Percentiles rank a stretch among this genome's conserved stretches.
These are phyloP conservation scores for Ectemnius lituratus DNA, from an alignment of 2,888 invertebrate genomes.

Conservation along the genomic window DNA sequence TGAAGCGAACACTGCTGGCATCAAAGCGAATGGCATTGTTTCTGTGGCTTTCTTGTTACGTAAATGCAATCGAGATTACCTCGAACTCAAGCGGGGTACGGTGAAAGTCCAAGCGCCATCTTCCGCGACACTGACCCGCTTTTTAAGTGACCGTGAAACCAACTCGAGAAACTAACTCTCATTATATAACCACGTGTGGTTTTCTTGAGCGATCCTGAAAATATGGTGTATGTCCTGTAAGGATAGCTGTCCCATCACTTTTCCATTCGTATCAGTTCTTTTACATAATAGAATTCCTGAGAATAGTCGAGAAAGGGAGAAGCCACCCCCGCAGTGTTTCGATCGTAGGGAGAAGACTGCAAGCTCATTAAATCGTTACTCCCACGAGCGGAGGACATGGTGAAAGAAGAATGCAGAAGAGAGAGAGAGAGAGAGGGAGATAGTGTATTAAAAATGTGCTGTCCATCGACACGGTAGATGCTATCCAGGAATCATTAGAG, in stretches of 20 bases:
- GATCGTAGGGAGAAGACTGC: not conserved
- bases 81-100: slow-evolving; percentile 29
- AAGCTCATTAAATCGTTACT: slow-evolving; percentile 45
- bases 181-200: slow-evolving; percentile 28
- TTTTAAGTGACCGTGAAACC: slow-evolving; percentile 56
- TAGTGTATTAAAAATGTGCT: not conserved
- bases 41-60: slow-evolving; percentile 38
- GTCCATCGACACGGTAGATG: slow-evolving; percentile 15
- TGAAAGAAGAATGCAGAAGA: slow-evolving; percentile 1
- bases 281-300: no score
- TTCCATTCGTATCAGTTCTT: no score
- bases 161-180: slow-evolving; percentile 19
- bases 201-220: slow-evolving; percentile 38
- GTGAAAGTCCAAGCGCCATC: slow-evolving; percentile 50
- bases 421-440: no score
- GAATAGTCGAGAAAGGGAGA: no score
- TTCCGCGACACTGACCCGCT: slow-evolving; percentile 51
- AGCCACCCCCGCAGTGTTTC: no score
- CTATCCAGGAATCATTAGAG: slow-evolving; percentile 32
- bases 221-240: not conserved
- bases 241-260: no score
- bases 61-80: slow-evolving; percentile 49
- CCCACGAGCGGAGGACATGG: slow-evolving; percentile 24
- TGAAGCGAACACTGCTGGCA: not conserved
- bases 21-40: slow-evolving; percentile 5